Evolutionary conservation across 2,888 invertebrate species (phyloP).

Genomic region (Thecocarcelia acutangulata): DNA sequence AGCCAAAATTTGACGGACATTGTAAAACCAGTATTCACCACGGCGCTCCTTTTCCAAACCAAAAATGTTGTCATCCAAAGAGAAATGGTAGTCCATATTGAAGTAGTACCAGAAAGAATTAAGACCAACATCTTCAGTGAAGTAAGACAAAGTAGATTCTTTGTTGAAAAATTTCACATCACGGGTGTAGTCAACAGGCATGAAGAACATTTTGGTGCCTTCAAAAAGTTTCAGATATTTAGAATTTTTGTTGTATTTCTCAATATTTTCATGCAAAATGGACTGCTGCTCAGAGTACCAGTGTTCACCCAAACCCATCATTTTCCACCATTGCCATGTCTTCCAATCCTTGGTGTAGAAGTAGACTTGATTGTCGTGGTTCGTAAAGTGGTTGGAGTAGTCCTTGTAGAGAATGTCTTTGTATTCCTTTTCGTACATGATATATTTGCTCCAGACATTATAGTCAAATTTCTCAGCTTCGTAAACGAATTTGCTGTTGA

Average conservation of each 20-base stretch:
- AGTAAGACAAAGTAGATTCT: conserved; percentile 85
- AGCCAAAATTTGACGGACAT: conserved; percentile 86
- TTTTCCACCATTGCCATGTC: conserved; percentile 73
- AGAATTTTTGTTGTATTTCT: conserved; percentile 64
- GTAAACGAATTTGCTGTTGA: conserved; percentile 85
- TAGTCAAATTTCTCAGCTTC: conserved; percentile 84
- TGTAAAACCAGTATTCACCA: conserved; percentile 85
- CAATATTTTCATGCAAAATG: conserved; percentile 70
- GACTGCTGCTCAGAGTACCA: conserved; percentile 69
- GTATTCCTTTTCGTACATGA: conserved; percentile 74
- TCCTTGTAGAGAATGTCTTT: conserved; percentile 70
- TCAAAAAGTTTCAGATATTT: conserved; percentile 64
- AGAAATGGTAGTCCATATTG: conserved; percentile 84
- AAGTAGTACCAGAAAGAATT: conserved; percentile 85
- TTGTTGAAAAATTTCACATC: conserved; percentile 80
- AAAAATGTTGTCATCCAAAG: conserved; percentile 83
- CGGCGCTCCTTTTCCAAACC: conserved; percentile 83
- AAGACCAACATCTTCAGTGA: conserved; percentile 87
- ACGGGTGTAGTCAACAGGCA: conserved; percentile 84
- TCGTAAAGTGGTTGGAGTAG: conserved; percentile 74
- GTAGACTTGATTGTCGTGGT: too few species aligned
- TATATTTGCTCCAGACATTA: conserved; percentile 81
- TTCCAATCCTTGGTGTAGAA: conserved; percentile 71
- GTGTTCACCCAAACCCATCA: conserved; percentile 72
- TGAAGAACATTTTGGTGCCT: conserved; percentile 72